Evolutionary conservation across 2,797 vertebrate genomes (phyloP), one percentile per base, ranked within the genome.

Genomic region (Cephalopachus bancanus): DNA sequence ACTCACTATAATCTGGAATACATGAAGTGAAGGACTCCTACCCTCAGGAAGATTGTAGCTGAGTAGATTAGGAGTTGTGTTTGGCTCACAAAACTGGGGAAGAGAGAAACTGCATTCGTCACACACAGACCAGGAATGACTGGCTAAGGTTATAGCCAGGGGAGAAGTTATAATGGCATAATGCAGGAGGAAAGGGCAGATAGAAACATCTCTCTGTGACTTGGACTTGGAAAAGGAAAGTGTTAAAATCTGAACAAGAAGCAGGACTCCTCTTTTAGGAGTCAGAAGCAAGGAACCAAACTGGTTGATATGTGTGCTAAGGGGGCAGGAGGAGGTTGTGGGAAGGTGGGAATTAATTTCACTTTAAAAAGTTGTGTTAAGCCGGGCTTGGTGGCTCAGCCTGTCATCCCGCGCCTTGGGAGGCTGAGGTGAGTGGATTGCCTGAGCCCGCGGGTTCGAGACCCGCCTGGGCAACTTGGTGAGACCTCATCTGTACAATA

Each of bases 131-230:
- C 62, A 1, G 30, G 53, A 59, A 24, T 55, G 11, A 0, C 64
- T 24, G 26, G 62, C 81, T 57, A 15, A 15, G 20, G 64, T 30
- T 1, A 30, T 12, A 26, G 55, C 28, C 33, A 0, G 4, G 53
- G 69, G 11, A 28, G 53, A 59, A 24, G 24, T 44, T 20, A 28
- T 44, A 44, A 44, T 44, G 44, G 65, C 16, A 0, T 10, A 4
- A 15, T 1, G 0, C 55, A 3, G 16, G 19, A 10, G 24, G 8
- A 3, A 9, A 7, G 4, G 24, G 44, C 4, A 4, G 30, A 19
- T 20, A 10, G 6, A 7, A 7, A 14, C 55, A 44, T 19, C 44
- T 57, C 55, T 22, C 79, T 26, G 7, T 12, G 64, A 65, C 62
- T 78, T 26, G 49, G 12, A 10, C 79, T 51, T 37, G 22, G 55